phyloP scores from a whole-genome alignment of 2,797 vertebrate genomes.

The Karalla daura region DNA sequence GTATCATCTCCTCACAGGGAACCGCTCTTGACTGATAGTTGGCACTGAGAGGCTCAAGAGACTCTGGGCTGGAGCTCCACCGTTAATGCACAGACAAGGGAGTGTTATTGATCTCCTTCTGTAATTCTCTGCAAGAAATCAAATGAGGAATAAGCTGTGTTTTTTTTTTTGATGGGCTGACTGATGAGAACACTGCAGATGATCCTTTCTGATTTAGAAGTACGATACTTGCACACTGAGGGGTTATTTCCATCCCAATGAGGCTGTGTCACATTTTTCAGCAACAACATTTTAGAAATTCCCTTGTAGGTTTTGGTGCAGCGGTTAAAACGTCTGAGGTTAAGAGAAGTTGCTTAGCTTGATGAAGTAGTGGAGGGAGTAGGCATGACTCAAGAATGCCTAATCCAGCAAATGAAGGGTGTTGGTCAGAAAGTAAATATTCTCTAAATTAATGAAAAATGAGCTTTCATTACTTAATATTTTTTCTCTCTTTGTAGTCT shows the following conservation, averaged over 20 bases:
- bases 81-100: background rate
- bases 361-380: constrained; percentile 48
- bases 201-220: background rate
- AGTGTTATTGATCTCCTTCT: background rate
- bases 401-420: constrained; percentile 44
- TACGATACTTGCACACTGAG: background rate
- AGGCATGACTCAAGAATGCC: constrained; percentile 49
- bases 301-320: constrained; percentile 8
- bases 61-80: accelerated
- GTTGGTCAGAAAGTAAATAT: constrained; percentile 49
- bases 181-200: background rate
- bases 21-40: too few species aligned
- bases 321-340: constrained; percentile 25
- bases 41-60: background rate
- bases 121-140: background rate
- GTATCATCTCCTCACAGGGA: too few species aligned
- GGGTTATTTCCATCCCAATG: background rate
- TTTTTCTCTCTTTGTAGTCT: constrained; percentile 16
- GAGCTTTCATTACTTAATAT: constrained; percentile 25
- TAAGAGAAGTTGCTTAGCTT: constrained; percentile 20
- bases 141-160: background rate
- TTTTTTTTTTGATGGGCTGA: too few species aligned
- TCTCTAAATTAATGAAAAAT: constrained; percentile 25
- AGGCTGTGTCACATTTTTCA: background rate
- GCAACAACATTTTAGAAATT: background rate